Percentiles rank a stretch among this genome's conserved stretches.
These are phyloP conservation scores for Taeniopygia guttata DNA, from an alignment of 2,797 vertebrate species.

Conservation along the genomic window DNA sequence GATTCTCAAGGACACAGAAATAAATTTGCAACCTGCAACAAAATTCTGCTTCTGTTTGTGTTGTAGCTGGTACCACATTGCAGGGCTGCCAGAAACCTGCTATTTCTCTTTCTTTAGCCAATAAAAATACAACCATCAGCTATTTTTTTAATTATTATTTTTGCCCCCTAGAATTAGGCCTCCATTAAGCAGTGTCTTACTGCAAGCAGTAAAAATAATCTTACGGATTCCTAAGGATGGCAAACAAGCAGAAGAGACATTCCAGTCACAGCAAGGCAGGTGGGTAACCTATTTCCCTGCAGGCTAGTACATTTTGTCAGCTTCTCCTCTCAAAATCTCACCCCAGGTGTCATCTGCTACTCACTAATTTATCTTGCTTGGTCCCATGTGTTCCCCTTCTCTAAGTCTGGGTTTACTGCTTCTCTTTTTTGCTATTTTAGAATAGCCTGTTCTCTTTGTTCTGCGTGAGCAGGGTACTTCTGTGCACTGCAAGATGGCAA, in stretches of 20 bases:
- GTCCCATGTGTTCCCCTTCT: neutral
- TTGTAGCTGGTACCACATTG: neutral
- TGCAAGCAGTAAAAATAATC: neutral
- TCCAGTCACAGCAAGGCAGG: neutral
- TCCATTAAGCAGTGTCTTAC: neutral
- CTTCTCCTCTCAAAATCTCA: neutral
- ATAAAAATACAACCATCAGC: neutral
- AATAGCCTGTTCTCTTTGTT: neutral
- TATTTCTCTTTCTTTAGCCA: neutral
- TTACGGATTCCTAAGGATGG: neutral
- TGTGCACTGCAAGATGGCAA: neutral
- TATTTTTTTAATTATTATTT: no score
- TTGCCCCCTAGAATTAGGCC: neutral
- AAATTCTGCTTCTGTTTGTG: neutral
- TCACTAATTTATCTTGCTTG: neutral
- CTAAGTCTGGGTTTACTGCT: neutral
- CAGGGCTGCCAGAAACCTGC: neutral
- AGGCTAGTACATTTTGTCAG: neutral
- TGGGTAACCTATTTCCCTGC: neutral
- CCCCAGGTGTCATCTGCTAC: neutral
- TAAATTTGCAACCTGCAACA: neutral
- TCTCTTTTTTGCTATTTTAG: neutral
- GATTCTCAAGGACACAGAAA: slow-evolving; percentile 6
- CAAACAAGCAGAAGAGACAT: neutral
- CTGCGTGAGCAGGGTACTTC: neutral